Conservation (phyloP, 2,888 invertebrate species). For the Cerastoderma edule region DNA sequence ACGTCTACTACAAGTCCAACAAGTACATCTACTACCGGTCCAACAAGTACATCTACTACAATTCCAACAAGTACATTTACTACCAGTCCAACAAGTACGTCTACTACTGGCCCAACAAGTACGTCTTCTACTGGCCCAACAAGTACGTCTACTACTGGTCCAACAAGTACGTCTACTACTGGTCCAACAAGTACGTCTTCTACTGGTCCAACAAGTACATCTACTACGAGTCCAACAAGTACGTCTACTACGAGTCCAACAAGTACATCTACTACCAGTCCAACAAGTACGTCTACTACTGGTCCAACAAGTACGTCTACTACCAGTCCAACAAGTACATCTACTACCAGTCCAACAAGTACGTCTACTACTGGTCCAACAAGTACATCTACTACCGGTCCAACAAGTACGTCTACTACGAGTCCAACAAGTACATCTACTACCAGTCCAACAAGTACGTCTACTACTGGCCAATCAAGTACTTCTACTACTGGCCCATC, state of each 20-base stretch:
- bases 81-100: background rate
- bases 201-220: constrained; percentile 14
- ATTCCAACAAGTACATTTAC: background rate
- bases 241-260: constrained; percentile 18
- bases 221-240: constrained; percentile 6
- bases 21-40: too few species aligned
- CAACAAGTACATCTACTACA: too few species aligned
- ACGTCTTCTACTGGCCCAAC: background rate
- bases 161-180: constrained; percentile 6
- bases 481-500: constrained; percentile 13
- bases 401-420: constrained; percentile 11
- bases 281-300: constrained; percentile 22
- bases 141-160: too few species aligned
- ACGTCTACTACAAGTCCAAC: constrained; percentile 12
- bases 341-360: constrained; percentile 3
- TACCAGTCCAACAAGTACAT: background rate
- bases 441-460: constrained; percentile 10
- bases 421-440: constrained; percentile 8
- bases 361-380: background rate
- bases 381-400: background rate
- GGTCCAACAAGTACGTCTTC: background rate
- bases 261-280: background rate
- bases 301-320: constrained; percentile 6
- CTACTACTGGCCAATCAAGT: background rate
- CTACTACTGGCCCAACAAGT: constrained; percentile 1